phyloP scores from a whole-genome alignment of 2,888 invertebrate species.

The Hedychridium roseum region DNA sequence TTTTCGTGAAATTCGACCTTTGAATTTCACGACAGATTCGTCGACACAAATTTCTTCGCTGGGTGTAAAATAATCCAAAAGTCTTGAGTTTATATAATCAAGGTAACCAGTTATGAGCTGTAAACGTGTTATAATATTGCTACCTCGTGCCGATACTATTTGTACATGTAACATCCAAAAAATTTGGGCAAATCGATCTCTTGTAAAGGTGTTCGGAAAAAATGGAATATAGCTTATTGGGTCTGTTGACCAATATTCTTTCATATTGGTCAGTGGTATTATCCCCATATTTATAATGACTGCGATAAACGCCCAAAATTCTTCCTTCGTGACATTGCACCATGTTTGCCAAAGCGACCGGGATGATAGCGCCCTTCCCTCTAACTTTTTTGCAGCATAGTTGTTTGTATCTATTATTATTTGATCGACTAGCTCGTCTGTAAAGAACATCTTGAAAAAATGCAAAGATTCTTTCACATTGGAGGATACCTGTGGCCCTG shows the following conservation, averaged over 20 bases:
- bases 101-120: slow-evolving; percentile 7
- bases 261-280: no score
- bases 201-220: slow-evolving; percentile 13
- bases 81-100: no score
- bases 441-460: no score
- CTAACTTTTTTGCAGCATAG: slow-evolving; percentile 11
- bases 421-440: no score
- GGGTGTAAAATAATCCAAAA: no score
- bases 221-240: slow-evolving; percentile 11
- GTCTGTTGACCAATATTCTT: no score
- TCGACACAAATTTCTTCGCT: no score
- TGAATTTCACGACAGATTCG: no score
- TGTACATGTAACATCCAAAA: no score
- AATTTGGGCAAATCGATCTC: slow-evolving; percentile 18
- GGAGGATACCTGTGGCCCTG: no score
- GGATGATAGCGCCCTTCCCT: slow-evolving; percentile 12
- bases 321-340: slow-evolving; percentile 21
- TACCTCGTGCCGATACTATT: slow-evolving; percentile 3
- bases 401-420: slow-evolving; percentile 8
- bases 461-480: no score
- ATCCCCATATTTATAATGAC: slow-evolving; percentile 27
- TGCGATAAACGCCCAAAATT: slow-evolving; percentile 28
- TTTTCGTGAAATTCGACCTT: no score
- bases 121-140: slow-evolving; percentile 6
- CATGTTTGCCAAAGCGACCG: slow-evolving; percentile 20